phyloP scores from a whole-genome alignment of 2,113 vertebrate genomes.

The Brachypteracias leptosomus region DNA sequence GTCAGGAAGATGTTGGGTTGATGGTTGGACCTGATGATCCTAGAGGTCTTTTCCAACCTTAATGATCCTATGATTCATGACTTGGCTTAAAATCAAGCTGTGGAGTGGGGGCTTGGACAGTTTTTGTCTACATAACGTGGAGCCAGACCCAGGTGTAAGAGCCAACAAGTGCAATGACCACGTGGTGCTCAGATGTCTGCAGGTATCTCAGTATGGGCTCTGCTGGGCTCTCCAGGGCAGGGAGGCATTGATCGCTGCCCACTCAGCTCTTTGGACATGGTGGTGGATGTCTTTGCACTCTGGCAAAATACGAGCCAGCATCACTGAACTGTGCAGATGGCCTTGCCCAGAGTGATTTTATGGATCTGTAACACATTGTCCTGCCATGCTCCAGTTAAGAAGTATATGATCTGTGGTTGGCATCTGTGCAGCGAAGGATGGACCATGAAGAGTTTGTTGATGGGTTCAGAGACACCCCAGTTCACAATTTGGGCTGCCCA shows the following conservation, averaged over 20 bases:
- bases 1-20: too few species aligned
- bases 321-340: neutral
- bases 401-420: fast-evolving
- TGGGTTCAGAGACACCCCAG: neutral
- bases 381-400: neutral
- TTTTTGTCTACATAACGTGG: neutral
- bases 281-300: neutral
- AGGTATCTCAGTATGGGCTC: neutral
- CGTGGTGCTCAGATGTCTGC: neutral
- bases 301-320: neutral
- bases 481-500: too few species aligned
- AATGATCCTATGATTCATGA: too few species aligned
- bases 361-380: neutral
- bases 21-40: too few species aligned
- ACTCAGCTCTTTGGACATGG: neutral
- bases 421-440: neutral
- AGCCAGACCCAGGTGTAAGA: neutral
- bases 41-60: too few species aligned
- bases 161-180: neutral
- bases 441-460: neutral
- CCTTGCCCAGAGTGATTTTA: neutral
- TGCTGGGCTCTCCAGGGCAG: neutral
- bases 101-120: neutral
- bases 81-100: neutral
- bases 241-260: neutral